Evolutionary conservation across 2,113 vertebrate species (phyloP), one percentile per base, ranked within the genome.

Genomic region (Parotia lawesii): DNA sequence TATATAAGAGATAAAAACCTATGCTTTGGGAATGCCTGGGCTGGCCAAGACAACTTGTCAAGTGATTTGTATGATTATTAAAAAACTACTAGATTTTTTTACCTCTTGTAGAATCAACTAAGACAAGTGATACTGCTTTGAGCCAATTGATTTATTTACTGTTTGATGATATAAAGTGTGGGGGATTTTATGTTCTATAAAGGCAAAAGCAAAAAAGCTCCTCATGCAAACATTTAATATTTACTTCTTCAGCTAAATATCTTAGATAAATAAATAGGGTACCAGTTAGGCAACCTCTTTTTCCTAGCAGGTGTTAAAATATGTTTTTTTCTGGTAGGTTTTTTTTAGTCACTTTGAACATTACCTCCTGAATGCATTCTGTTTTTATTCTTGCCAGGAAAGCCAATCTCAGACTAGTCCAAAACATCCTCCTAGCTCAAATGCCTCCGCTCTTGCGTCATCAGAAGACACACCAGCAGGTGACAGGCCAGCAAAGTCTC

Each of bases 351-450:
- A 11, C 12, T 80, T 79, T 45, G 22, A 51, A 38, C 5, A 2
- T 60, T 35, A 33, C 6, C 7, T 38, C 3, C 54, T 89, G 35
- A 78, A 62, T 31, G 6, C 65, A 16, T n/a, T 29, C 10, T 61
- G 17, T 13, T 70, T 83, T 77, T 37, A 4, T 84, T 44, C 62
- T 95, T 73, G 5, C 21, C 57, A 98, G 98, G 97, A 97, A 94
- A 93, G 44, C 64, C 94, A 73, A 5, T 33, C 69, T 96, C 95
- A 62, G 48, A 54, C 86, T 87, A 97, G 89, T 94, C 78, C 93
- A 90, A 96, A 96, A 78, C 62, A 4, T 37, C 87, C 75, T 74
- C 48, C 83, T 71, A 48, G 53, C 92, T 93, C 97, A 70, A 86
- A 95, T 87, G 65, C 79, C 37, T 75, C 35, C 3, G 42, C 82